Conservation (phyloP, 2,113 vertebrate genomes). For the Sylvietta virens region DNA sequence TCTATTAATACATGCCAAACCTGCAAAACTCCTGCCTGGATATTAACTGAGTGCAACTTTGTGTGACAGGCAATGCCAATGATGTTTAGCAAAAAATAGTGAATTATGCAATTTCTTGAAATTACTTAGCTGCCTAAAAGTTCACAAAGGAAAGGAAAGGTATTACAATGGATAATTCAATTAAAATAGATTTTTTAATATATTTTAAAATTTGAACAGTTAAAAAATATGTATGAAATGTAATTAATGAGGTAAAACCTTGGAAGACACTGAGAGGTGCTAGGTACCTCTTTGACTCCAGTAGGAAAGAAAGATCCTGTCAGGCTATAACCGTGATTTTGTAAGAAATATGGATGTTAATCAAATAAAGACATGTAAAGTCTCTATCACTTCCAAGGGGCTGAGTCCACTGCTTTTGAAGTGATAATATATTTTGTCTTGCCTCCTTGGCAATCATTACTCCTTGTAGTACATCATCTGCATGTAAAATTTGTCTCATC, state of each 20-base stretch:
- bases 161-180: not conserved
- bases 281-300: not conserved
- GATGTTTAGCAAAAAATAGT: not conserved
- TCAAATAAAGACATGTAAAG: not conserved
- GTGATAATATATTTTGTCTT: not conserved
- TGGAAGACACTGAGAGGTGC: not conserved
- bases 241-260: not conserved
- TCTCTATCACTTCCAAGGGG: not conserved
- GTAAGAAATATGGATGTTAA: conserved; percentile 5
- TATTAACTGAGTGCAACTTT: conserved; percentile 31
- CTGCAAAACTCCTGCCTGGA: conserved; percentile 43
- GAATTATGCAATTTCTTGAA: not conserved
- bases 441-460: not conserved
- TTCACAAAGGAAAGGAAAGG: not conserved
- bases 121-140: not conserved
- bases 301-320: not conserved
- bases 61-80: not conserved
- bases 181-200: not conserved
- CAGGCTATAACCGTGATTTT: not conserved
- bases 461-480: not conserved
- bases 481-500: not conserved
- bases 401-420: conserved; percentile 25
- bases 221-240: not conserved
- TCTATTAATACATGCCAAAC: conserved; percentile 10
- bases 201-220: not conserved